Base-by-base conservation (phyloP, 2,797 vertebrate genomes). In the Anabas testudineus region DNA sequence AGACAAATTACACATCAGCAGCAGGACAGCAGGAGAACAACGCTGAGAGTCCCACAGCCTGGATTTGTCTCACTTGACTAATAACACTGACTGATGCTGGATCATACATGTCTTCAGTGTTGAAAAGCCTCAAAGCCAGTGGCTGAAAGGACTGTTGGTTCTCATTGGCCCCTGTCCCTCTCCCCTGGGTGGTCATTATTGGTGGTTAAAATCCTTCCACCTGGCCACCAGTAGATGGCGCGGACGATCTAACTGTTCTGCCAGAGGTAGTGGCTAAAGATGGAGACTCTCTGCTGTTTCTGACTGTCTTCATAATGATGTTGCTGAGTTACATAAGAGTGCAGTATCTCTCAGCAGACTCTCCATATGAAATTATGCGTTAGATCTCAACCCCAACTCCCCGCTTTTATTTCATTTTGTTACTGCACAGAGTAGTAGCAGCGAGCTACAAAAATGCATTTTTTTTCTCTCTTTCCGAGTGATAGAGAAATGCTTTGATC, bases 291-390 rank as follows among this genome's bases (percentile, higher is more conserved):
- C 67, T 79, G 71, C 74, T 47, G 78, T 76, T 64, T 78, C 82
- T 78, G 85, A 84, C 87, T 78, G 85, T 84, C 87, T 85, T 89
- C 86, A 90, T 93, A 93, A 94, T 90, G 87, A 91, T 92, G 86
- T 89, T 90, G 85, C 89, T 74, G 85, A 89, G 88, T 94, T 92
- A 94, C 91, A 91, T 93, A 94, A 93, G 90, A 92, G 86, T 91
- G 90, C 92, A 92, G 91, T 83, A 92, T 91, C 84, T 91, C 83
- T 91, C 86, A 84, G 86, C 80, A 85, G 87, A 80, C 88, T 87
- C 81, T 81, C 88, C 71, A 78, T 84, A 83, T 88, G 87, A 92
- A 90, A 92, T 91, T 80, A 93, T 88, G 87, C 34, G 68, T 90
- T 83, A 88, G 84, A 91, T 90, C 89, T 91, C 67, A 77, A 66